phyloP scores from a whole-genome alignment of 2,888 invertebrate genomes.

The Octonoba sinensis region DNA sequence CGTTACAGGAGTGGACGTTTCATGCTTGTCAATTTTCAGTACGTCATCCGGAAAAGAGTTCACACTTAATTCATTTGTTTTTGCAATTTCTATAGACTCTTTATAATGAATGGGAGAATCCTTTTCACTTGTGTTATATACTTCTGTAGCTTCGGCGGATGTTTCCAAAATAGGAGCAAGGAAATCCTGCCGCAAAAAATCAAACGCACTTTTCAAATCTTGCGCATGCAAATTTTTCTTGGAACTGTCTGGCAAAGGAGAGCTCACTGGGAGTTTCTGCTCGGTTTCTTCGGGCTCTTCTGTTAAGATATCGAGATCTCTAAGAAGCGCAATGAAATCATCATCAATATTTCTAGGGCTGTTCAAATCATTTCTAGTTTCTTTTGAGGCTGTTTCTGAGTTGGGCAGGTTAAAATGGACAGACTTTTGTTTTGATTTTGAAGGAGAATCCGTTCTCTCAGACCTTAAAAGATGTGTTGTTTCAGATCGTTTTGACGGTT shows the following conservation, averaged over 20 bases:
- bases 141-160: slow-evolving; percentile 15
- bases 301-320: slow-evolving; percentile 40
- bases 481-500: neutral
- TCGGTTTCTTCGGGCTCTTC: slow-evolving; percentile 12
- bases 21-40: neutral
- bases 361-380: neutral
- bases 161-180: slow-evolving; percentile 44
- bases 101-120: too few relatives aligned
- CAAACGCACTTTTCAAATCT: slow-evolving; percentile 24
- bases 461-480: slow-evolving; percentile 12
- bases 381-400: neutral
- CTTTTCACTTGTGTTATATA: slow-evolving; percentile 2
- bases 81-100: neutral
- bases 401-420: slow-evolving; percentile 40
- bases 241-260: neutral
- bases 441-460: slow-evolving; percentile 41
- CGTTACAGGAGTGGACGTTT: neutral
- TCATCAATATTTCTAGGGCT: slow-evolving; percentile 40
- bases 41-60: neutral
- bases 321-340: slow-evolving; percentile 37
- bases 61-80: neutral
- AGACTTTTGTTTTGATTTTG: slow-evolving; percentile 21
- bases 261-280: neutral
- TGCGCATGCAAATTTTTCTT: slow-evolving; percentile 12
- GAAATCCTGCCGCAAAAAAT: slow-evolving; percentile 36